Conservation (phyloP, 1,140 invertebrate species). For the Hydropsyche tenuis region DNA sequence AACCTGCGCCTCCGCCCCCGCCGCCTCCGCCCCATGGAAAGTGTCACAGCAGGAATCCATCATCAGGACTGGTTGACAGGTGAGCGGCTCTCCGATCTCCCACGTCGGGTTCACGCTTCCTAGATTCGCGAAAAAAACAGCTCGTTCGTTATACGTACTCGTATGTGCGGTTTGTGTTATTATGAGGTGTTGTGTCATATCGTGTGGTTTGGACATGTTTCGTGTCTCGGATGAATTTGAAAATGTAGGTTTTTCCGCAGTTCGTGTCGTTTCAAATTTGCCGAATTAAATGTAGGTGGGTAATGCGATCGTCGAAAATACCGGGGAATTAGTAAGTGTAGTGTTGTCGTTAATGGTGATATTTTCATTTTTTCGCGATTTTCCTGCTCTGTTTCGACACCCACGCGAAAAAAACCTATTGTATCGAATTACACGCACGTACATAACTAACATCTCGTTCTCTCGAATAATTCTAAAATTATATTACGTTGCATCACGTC, state of each 20-base stretch:
- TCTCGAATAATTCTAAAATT: slow-evolving; percentile 7
- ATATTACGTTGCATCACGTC: slow-evolving; percentile 15
- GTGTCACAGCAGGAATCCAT: slow-evolving; percentile 80
- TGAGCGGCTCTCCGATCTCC: slow-evolving; percentile 53
- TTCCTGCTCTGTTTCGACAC: neutral
- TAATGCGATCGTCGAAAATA: too few species aligned
- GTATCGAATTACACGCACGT: too few species aligned
- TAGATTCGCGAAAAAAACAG: too few species aligned
- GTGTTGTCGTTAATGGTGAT: too few species aligned
- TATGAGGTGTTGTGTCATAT: neutral
- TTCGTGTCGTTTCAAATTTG: too few species aligned
- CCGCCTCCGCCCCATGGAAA: slow-evolving; percentile 60
- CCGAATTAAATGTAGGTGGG: too few species aligned
- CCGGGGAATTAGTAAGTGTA: too few species aligned
- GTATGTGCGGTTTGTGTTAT: neutral
- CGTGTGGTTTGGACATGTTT: neutral
- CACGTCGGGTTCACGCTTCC: neutral
- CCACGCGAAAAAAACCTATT: neutral
- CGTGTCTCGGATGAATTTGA: neutral
- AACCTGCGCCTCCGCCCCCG: slow-evolving; percentile 55
- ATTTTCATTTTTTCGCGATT: too few species aligned
- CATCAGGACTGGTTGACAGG: slow-evolving; percentile 73
- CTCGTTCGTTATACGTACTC: neutral
- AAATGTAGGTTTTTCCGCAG: neutral
- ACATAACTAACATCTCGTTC: too few species aligned